Base-by-base conservation (phyloP, 1,140 invertebrate species). In the Microplitis demolitor region DNA sequence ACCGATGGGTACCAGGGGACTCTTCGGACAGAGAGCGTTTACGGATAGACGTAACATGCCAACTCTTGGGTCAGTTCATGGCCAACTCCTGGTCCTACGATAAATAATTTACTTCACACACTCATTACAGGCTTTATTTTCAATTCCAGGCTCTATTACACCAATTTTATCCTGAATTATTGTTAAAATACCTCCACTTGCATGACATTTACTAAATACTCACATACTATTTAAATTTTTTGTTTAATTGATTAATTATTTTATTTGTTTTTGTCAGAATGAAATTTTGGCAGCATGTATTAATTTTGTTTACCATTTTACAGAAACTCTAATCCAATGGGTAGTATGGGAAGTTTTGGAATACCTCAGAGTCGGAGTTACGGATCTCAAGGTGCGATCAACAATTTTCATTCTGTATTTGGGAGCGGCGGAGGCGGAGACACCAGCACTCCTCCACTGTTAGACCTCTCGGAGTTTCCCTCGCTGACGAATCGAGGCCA, bases 401-500 rank as follows among this genome's bases (percentile, higher is more conserved):
- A 89, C 82, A 91, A 88, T 87, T 92, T 92, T 87, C 93, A 94
- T 85, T 92, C 92, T 82, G 93, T 94, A 86, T 95, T 95, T 84
- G 91, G 91, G 70, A 84, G 83, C 75, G 86, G 84, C 73, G 88
- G 87, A 33, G 87, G 87, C 72, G 92, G 90, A 66, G 93, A 93
- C 80, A 91, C 91, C 79, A 92, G 90, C 82, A 94, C 93, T 80
- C 94, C 94, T 60, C 92, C 94, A 71, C 88, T 96, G 69, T 89
- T 96, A 77, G 95, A 97, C 88, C 90, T 95, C 68, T 96, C 94
- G 78, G 95, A 96, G 87, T 97, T 97, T 87, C 95, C 95, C 75
- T 96, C 95, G 73, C 88, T 97, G 81, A 96, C 94, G 78, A 93
- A 93, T 85, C 90, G 93, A 84, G 90, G 92, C 86, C 91, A 91